Percentiles rank a stretch among this genome's conserved stretches.
These are phyloP conservation scores for Physocephala rufipes DNA, from an alignment of 2,888 invertebrate genomes.

Conservation along the genomic window DNA sequence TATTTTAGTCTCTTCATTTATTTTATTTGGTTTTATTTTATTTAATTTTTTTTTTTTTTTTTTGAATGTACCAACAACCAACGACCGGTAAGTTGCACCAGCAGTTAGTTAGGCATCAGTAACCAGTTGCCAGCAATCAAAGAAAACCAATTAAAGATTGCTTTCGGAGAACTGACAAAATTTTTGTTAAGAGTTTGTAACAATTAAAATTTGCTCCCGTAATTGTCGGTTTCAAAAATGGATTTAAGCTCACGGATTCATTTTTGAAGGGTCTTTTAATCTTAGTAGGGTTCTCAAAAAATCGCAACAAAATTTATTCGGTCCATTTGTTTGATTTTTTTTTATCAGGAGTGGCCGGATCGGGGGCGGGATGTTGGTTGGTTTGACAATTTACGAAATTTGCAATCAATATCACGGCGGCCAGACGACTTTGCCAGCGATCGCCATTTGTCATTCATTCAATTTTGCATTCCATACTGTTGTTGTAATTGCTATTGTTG, in stretches of 20 bases:
- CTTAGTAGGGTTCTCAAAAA: slow-evolving; percentile 4
- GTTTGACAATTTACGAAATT: slow-evolving; percentile 9
- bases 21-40: no score
- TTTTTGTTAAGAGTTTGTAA: slow-evolving; percentile 29
- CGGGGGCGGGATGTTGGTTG: no score
- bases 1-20: no score
- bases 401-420: slow-evolving; percentile 18
- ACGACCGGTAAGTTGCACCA: no score
- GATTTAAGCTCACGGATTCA: slow-evolving; percentile 29
- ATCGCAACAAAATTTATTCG: not conserved
- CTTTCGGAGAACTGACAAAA: slow-evolving; percentile 30
- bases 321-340: not conserved
- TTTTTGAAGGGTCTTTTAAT: not conserved
- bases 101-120: no score
- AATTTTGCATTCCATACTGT: slow-evolving; percentile 45
- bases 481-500: slow-evolving; percentile 6
- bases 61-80: no score
- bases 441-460: slow-evolving; percentile 46
- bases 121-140: not conserved
- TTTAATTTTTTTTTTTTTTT: no score
- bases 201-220: slow-evolving; percentile 18
- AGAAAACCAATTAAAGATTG: slow-evolving; percentile 23
- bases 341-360: no score
- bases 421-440: slow-evolving; percentile 35
- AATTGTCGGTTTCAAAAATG: slow-evolving; percentile 29